Evolutionary conservation across 2,797 vertebrate genomes (phyloP).

Genomic region (Sebastes iracundus): DNA sequence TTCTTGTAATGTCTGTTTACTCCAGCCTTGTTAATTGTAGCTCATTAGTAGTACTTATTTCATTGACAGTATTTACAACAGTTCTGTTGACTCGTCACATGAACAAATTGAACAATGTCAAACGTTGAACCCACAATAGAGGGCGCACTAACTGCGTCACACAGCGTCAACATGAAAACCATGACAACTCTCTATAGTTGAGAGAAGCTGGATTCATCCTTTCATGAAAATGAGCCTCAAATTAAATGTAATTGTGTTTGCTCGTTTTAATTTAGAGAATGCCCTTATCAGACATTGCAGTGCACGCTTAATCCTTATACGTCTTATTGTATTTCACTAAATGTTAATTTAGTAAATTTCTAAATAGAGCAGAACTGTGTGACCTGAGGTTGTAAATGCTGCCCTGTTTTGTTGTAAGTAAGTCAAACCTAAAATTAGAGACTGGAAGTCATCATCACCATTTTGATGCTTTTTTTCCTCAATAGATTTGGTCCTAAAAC

Average conservation of each 20-base stretch:
- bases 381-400: slow-evolving; percentile 20
- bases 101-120: neutral
- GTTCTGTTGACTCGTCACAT: neutral
- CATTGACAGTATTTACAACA: neutral
- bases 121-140: neutral
- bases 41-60: neutral
- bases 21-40: neutral
- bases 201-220: slow-evolving; percentile 10
- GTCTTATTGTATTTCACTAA: slow-evolving; percentile 34
- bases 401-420: slow-evolving; percentile 1
- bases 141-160: neutral
- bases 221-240: slow-evolving; percentile 23
- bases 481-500: neutral
- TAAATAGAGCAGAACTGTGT: slow-evolving; percentile 27
- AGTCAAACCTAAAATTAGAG: neutral
- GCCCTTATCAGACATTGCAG: slow-evolving; percentile 33
- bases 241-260: slow-evolving; percentile 31
- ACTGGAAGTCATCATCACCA: neutral
- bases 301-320: slow-evolving; percentile 45
- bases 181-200: neutral
- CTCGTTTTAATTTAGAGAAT: slow-evolving; percentile 46
- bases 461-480: neutral
- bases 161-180: neutral
- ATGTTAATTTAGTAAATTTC: slow-evolving; percentile 48
- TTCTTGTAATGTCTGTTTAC: neutral